These are phyloP conservation scores for Oxyruncus cristatus DNA, from an alignment of 2,113 vertebrate genomes.

Conservation along the genomic window DNA sequence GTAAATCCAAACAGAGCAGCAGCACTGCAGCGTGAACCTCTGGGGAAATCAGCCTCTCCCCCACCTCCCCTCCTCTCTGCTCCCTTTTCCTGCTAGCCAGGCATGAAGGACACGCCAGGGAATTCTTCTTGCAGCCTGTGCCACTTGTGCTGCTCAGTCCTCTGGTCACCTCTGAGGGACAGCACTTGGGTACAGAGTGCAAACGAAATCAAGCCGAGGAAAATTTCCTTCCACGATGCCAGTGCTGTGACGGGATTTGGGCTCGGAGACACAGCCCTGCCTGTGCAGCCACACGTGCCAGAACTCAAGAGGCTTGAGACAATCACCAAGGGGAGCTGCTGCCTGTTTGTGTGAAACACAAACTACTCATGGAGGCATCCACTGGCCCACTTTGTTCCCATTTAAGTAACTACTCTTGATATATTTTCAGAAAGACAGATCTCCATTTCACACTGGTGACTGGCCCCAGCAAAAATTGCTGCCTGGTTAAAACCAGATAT, in stretches of 20 bases:
- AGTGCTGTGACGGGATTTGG: background rate
- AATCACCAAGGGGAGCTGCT: background rate
- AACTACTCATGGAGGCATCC: background rate
- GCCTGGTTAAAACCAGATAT: background rate
- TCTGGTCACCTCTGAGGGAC: background rate
- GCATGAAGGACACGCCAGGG: background rate
- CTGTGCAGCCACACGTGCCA: background rate
- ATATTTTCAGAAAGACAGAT: background rate
- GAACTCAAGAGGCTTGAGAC: background rate
- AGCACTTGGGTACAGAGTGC: background rate
- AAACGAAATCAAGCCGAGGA: background rate
- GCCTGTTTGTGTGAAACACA: rapidly evolving
- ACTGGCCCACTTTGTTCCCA: background rate
- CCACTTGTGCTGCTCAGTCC: background rate
- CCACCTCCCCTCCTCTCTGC: background rate
- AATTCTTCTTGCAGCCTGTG: background rate
- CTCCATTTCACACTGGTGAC: background rate
- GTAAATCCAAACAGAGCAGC: background rate
- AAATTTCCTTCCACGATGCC: background rate
- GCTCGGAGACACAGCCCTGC: background rate
- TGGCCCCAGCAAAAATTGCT: background rate
- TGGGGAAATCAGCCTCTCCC: background rate
- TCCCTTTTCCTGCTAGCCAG: background rate
- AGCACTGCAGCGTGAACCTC: background rate
- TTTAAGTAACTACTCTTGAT: background rate